phyloP scores from a whole-genome alignment of 2,113 vertebrate genomes.

The Nematolebias whitei region DNA sequence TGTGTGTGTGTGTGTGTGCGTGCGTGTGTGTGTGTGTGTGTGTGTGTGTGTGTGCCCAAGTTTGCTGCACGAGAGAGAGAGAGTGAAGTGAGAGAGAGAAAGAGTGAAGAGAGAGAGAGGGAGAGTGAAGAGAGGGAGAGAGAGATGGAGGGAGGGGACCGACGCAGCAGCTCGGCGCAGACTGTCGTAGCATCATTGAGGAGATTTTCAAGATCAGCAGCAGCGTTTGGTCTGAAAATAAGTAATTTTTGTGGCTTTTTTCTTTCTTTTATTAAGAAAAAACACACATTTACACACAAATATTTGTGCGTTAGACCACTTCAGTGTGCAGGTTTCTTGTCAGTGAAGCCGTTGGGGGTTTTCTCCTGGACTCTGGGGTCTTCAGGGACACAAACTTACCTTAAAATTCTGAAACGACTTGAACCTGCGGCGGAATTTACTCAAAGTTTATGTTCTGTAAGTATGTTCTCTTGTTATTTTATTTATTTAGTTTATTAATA shows the following conservation, averaged over 20 bases:
- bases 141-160: slow-evolving; percentile 44
- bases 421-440: slow-evolving; percentile 54
- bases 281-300: too few species aligned
- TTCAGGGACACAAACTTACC: slow-evolving; percentile 22
- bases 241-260: not conserved
- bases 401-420: slow-evolving; percentile 45
- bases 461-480: slow-evolving; percentile 41
- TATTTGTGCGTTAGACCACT: slow-evolving; percentile 16
- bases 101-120: slow-evolving; percentile 18
- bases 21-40: slow-evolving; percentile 14
- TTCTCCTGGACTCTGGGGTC: slow-evolving; percentile 47
- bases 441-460: slow-evolving; percentile 42
- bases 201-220: slow-evolving; percentile 53
- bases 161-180: slow-evolving; percentile 64
- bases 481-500: not conserved
- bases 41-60: too few species aligned
- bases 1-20: slow-evolving; percentile 15
- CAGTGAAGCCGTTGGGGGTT: slow-evolving; percentile 23
- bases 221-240: slow-evolving; percentile 18
- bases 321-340: slow-evolving; percentile 8
- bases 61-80: slow-evolving; percentile 2
- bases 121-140: slow-evolving; percentile 21
- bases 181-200: slow-evolving; percentile 57
- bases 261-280: too few species aligned
- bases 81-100: not conserved